Evolutionary conservation across 2,113 vertebrate species (phyloP).

Genomic region (Andinoacara biseriatus): DNA sequence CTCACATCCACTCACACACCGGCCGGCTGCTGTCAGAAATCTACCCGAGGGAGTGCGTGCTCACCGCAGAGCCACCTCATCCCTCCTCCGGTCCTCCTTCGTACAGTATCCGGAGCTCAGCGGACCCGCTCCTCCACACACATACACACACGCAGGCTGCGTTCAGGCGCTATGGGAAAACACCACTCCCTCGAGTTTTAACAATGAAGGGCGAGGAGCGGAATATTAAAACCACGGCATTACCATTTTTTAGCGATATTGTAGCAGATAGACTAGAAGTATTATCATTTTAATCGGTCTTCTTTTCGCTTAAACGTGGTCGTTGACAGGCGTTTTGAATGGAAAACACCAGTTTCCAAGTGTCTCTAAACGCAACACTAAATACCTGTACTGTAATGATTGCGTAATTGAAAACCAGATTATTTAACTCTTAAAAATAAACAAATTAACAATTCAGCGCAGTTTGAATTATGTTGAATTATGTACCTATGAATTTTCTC

Average conservation of each 20-base stretch:
- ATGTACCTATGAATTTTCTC: not conserved
- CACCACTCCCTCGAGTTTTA: fast-evolving
- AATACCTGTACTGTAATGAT: conserved; percentile 5
- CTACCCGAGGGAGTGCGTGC: not conserved
- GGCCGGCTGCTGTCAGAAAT: not conserved
- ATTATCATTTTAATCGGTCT: not conserved
- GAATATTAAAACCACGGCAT: not conserved
- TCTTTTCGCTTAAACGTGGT: not conserved
- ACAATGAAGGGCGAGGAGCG: too few species aligned
- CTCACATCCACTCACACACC: not conserved
- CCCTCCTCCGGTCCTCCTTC: conserved; percentile 43
- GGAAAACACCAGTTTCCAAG: not conserved
- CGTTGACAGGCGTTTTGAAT: not conserved
- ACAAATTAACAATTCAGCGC: not conserved
- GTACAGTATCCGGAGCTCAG: conserved; percentile 17
- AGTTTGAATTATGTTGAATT: not conserved
- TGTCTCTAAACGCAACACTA: not conserved
- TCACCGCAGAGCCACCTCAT: conserved; percentile 32
- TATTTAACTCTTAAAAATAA: not conserved
- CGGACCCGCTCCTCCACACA: conserved; percentile 1
- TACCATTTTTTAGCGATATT: fast-evolving
- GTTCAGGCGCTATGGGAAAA: conserved; percentile 16
- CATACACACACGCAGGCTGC: not conserved
- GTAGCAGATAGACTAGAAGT: too few species aligned
- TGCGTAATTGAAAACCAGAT: not conserved